Base-by-base conservation (phyloP, 2,113 vertebrate species). In the Seriola rivoliana region DNA sequence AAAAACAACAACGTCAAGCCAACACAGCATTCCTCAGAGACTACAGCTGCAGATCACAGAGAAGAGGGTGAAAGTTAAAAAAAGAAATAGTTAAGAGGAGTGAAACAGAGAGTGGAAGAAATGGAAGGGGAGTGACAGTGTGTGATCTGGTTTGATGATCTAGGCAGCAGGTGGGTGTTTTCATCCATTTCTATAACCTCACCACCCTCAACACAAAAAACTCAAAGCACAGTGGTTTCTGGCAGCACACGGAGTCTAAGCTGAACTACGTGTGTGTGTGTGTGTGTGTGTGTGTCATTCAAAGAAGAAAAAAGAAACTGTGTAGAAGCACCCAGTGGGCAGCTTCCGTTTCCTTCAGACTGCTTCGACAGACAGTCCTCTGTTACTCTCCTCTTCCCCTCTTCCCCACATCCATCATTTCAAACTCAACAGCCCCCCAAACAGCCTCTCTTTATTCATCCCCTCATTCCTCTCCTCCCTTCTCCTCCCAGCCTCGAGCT, bases 281-380 rank as follows among this genome's bases (percentile, higher is more conserved):
- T 75, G 44, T 38, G 36, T 38, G 36, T 40, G 8, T 42, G 40
- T 42, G 40, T 42, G 76, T 25, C 42, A 60, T 59, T 78, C n/a
- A 73, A 29, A 48, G 23, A 57, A 46, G 86, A 59, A 88, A 69
- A 86, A 71, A 69, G 65, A 73, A 62, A 85, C 57, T 46, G 71
- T 78, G 48, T 63, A 78, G 85, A 87, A 59, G 50, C 71, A 42
- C 88, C 73, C 86, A 80, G 86, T 10, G 14, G 68, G 83, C 44
- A 21, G 84, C 87, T 94, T 92, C 92, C 91, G 81, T 50, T 92
- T 90, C 79, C 82, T 85, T 77, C 78, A 67, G 84, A 78, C 44
- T 62, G 71, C 12, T 14, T 23, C 12, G 60, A 89, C 90, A 93
- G 88, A 81, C 75, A 1, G 55, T 60, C 65, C 90, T 93, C 87